phyloP scores from a whole-genome alignment of 2,888 invertebrate species.

The Leucozona laternaria region DNA sequence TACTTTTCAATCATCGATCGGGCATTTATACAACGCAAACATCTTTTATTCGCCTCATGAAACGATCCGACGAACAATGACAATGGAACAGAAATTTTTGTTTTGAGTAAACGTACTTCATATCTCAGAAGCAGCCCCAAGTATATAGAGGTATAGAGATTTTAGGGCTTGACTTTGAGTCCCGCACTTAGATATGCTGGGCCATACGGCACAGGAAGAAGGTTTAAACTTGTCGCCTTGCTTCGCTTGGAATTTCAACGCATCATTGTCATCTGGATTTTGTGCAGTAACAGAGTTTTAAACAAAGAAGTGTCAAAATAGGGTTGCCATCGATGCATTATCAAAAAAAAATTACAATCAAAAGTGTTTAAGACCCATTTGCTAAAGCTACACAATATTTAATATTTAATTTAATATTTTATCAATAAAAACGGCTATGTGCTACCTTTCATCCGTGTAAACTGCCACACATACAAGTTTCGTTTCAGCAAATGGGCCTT shows the following conservation, averaged over 20 bases:
- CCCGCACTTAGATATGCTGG: constrained; percentile 10
- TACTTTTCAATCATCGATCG: constrained; percentile 74
- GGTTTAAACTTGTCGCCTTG: constrained; percentile 66
- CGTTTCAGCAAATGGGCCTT: too few species aligned
- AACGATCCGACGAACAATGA: constrained; percentile 35
- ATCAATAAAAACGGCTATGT: too few species aligned
- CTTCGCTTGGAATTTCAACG: constrained; percentile 48
- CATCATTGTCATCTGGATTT: constrained; percentile 27
- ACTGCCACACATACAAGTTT: too few species aligned
- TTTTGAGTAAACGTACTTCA: constrained; percentile 56
- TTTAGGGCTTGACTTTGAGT: constrained; percentile 42
- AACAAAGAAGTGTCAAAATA: neutral
- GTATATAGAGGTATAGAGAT: neutral
- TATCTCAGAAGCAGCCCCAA: neutral
- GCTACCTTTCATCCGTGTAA: too few species aligned
- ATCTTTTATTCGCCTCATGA: constrained; percentile 59
- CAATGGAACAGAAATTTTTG: constrained; percentile 8
- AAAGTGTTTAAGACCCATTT: too few species aligned
- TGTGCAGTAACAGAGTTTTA: neutral
- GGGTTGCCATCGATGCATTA: neutral
- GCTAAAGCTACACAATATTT: too few species aligned
- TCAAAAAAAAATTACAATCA: too few species aligned
- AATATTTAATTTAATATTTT: too few species aligned
- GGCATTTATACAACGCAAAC: constrained; percentile 28
- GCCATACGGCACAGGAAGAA: constrained; percentile 50